Conservation (phyloP, 2,797 vertebrate species). For the Gallinago nigripennis region DNA sequence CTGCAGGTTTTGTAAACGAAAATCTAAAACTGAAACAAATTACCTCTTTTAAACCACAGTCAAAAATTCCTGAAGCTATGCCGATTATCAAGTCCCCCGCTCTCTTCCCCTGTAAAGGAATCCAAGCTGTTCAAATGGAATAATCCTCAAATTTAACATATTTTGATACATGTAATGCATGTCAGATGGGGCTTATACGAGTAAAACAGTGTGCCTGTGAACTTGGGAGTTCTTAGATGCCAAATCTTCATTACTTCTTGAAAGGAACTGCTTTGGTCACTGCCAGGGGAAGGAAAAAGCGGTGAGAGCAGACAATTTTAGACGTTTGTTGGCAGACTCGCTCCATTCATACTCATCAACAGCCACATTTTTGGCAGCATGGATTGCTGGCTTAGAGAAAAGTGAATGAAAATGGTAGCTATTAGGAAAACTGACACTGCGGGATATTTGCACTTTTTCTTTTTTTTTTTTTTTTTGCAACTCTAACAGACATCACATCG, state of each 20-base stretch:
- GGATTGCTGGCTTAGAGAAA: neutral
- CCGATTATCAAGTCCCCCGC: neutral
- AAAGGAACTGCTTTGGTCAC: neutral
- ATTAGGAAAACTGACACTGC: neutral
- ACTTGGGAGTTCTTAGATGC: neutral
- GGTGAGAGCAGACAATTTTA: neutral
- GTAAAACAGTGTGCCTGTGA: neutral
- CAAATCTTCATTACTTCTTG: neutral
- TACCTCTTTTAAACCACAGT: neutral
- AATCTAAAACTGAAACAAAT: neutral
- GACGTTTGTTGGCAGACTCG: neutral
- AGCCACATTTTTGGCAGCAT: neutral
- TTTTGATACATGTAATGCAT: rapidly evolving
- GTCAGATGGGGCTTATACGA: neutral
- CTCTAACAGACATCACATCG: neutral
- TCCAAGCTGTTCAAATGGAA: neutral
- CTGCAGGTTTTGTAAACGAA: neutral
- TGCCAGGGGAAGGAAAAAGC: neutral
- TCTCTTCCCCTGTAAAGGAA: neutral
- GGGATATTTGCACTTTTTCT: neutral
- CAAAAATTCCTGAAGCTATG: neutral
- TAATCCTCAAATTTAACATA: neutral
- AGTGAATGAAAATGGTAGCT: constrained; percentile 25
- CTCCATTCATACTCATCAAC: neutral
- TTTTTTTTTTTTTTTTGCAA: neutral